These are phyloP conservation scores for Idris sp. DNA, from an alignment of 1,140 invertebrate species.

Conservation along the genomic window DNA sequence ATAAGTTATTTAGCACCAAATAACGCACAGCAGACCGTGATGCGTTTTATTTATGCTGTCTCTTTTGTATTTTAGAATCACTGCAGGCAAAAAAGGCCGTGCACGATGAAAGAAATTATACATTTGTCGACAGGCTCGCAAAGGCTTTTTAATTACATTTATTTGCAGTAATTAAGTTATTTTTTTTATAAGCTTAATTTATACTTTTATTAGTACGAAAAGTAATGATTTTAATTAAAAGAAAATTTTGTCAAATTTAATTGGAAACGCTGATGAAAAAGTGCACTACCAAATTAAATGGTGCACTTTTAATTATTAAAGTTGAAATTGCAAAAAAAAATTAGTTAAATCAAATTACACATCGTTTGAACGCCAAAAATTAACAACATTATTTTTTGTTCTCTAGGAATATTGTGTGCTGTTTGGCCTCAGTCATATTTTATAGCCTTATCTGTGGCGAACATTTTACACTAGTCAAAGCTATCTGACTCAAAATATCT, in stretches of 20 bases:
- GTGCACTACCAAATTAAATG: too few species aligned
- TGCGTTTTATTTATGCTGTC: conserved; percentile 51
- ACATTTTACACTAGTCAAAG: conserved; percentile 53
- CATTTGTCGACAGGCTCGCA: conserved; percentile 53
- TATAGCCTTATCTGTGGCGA: conserved; percentile 39
- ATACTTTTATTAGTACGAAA: too few species aligned
- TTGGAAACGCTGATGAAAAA: too few species aligned
- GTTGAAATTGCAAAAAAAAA: too few species aligned
- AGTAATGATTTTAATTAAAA: too few species aligned
- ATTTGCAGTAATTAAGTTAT: conserved; percentile 38
- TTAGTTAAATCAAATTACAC: conserved; percentile 28
- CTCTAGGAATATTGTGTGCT: conserved; percentile 8
- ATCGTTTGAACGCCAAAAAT: conserved; percentile 19
- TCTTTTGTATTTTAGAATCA: conserved; percentile 48
- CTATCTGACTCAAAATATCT: conserved; percentile 40
- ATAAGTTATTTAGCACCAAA: conserved; percentile 50
- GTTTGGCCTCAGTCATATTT: conserved; percentile 40
- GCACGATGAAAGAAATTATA: conserved; percentile 53
- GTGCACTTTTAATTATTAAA: too few species aligned
- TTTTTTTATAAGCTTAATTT: too few species aligned
- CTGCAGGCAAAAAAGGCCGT: conserved; percentile 32
- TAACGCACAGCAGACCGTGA: conserved; percentile 33
- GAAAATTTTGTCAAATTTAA: too few species aligned
- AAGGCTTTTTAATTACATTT: conserved; percentile 47
- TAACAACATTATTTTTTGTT: conserved; percentile 34